phyloP scores from a whole-genome alignment of 2,888 invertebrate genomes.

The Cephus sareptanus region DNA sequence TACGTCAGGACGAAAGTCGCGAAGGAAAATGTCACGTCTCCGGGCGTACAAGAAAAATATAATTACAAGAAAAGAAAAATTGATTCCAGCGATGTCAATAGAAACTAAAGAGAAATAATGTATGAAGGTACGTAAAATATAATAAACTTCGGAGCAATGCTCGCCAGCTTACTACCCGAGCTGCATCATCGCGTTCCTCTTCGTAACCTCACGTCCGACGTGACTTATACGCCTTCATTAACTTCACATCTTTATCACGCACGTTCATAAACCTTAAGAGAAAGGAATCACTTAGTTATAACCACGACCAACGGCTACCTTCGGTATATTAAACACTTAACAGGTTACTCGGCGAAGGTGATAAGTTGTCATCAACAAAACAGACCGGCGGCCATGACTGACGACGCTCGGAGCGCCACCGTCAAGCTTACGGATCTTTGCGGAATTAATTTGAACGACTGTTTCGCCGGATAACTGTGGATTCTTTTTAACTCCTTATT shows the following conservation, averaged over 20 bases:
- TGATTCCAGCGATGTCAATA: neutral
- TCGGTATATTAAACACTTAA: neutral
- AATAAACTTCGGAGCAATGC: neutral
- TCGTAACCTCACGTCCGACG: slow-evolving; percentile 12
- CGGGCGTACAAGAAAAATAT: neutral
- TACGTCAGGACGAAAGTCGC: neutral
- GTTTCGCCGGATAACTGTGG: neutral
- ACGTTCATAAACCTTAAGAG: slow-evolving; percentile 1
- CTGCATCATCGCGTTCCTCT: neutral
- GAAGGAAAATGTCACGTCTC: neutral
- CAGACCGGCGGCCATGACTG: neutral
- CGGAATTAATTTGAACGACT: neutral
- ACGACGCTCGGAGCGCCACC: no score
- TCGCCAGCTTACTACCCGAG: neutral
- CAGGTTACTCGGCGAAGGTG: neutral
- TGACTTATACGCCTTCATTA: slow-evolving; percentile 14
- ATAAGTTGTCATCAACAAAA: neutral
- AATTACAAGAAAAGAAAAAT: neutral
- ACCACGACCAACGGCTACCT: neutral
- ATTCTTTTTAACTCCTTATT: neutral
- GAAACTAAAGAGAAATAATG: neutral
- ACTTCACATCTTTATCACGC: neutral
- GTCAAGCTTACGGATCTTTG: neutral
- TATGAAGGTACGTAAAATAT: neutral
- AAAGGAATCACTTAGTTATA: slow-evolving; percentile 4